Base-by-base conservation (phyloP, 2,888 invertebrate genomes). In the Hydrotaea cyrtoneurina region DNA sequence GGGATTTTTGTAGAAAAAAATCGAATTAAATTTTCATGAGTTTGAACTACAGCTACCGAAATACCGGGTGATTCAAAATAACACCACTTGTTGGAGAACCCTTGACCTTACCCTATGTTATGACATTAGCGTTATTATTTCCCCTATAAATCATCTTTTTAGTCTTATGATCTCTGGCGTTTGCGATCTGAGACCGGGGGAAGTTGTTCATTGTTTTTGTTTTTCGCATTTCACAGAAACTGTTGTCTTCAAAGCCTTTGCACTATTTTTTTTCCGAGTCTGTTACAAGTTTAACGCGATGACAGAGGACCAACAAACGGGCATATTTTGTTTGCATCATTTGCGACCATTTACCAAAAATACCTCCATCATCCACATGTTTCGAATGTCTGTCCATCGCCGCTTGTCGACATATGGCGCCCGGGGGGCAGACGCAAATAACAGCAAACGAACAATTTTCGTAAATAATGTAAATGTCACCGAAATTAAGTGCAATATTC, bases 401-500 rank as follows among this genome's bases (percentile, higher is more conserved):
- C 53, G 31, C 10, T 62, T 39, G 43, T 59, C 19, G 50, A 64
- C 84, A 84, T 78, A 80, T 78, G 84, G 84, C 84, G 84, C 84
- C 84, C 75, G 19, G 74, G 64, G 80, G 39, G 21, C 2, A 69
- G 74, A 64, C 69, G 72, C 77, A 74, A 78, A 78, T 80, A 81
- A 57, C 75, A 39, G 59, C 53, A 72, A 26, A 50, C n/a, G 26
- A 50, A 84, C 73, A 80, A 78, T 75, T 81, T 81, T 81, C 75
- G 73, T 71, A 79, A 81, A 84, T 84, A 81, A 78, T 84, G 81
- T 79, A 78, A 79, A 77, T 81, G 78, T 84, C 81, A 78, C 81
- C 59, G 23, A 59, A 78, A 78, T 84, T 84, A 84, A 84, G 84
- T 84, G 81, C 76, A 84, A 81, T 79, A 76, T 64, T 36, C n/a